phyloP scores from a whole-genome alignment of 2,113 vertebrate species.

The Tragelaphus imberbis region DNA sequence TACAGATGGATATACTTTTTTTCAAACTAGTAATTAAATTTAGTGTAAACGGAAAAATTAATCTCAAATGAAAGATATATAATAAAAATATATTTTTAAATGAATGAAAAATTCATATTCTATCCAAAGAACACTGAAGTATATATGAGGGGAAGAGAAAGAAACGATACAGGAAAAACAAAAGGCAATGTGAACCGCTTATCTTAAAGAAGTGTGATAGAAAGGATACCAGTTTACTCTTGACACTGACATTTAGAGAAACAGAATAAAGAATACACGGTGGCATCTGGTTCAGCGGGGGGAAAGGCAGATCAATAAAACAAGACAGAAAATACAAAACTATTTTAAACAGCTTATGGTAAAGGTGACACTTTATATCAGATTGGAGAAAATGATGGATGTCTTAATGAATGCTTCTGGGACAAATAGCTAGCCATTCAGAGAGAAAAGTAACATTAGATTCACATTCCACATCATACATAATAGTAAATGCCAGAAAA shows the following conservation, averaged over 20 bases:
- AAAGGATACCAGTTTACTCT: background rate
- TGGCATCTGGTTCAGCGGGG: background rate
- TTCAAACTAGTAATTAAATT: background rate
- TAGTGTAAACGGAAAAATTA: background rate
- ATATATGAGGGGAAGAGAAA: background rate
- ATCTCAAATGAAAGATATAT: background rate
- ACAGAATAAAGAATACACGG: background rate
- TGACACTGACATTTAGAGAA: conserved; percentile 32
- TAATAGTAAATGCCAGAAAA: conserved; percentile 41
- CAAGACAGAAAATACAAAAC: conserved; percentile 30
- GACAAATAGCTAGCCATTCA: conserved; percentile 48
- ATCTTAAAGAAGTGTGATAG: background rate
- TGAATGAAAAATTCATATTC: background rate
- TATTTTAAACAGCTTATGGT: conserved; percentile 35
- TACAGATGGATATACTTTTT: background rate
- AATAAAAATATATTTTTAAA: background rate
- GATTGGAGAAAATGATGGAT: conserved; percentile 40
- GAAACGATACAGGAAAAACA: background rate
- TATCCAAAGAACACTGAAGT: background rate
- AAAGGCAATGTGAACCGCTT: background rate
- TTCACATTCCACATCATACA: conserved; percentile 3
- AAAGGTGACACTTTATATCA: conserved; percentile 62
- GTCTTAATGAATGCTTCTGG: conserved; percentile 42
- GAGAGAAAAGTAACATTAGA: conserved; percentile 48
- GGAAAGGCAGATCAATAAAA: conserved; percentile 17